Evolutionary conservation across 1,140 invertebrate genomes (phyloP).

Genomic region (Drosophila repleta): DNA sequence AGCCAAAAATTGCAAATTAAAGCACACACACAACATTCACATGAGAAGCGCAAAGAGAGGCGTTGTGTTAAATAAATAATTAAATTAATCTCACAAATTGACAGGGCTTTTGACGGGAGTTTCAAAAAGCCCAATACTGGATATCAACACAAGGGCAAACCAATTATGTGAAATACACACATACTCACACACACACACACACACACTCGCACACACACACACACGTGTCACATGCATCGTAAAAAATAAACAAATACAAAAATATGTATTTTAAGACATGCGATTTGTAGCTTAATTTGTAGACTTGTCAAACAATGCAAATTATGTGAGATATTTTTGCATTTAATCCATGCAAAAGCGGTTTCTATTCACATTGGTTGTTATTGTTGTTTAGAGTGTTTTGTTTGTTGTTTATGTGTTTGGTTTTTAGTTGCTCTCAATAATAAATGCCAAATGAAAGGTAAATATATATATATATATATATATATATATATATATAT

Average conservation of each 20-base stretch:
- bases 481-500: not conserved
- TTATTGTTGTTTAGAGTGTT: conserved; percentile 51
- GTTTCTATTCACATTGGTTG: conserved; percentile 32
- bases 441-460: conserved; percentile 53
- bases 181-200: not conserved
- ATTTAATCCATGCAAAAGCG: conserved; percentile 45
- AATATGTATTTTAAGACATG: conserved; percentile 13
- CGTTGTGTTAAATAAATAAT: conserved; percentile 73
- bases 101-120: conserved; percentile 56
- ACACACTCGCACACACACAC: not conserved
- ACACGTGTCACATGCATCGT: conserved; percentile 14
- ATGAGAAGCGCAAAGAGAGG: not conserved
- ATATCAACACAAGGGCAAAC: conserved; percentile 34
- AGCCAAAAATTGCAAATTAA: conserved; percentile 53
- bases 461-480: conserved; percentile 2
- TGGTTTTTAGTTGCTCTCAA: conserved; percentile 74
- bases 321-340: conserved; percentile 9
- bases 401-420: conserved; percentile 63
- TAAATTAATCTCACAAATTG: conserved; percentile 78
- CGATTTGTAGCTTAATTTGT: not conserved
- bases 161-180: conserved; percentile 15
- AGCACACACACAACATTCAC: conserved; percentile 7
- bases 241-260: not conserved
- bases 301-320: conserved; percentile 15
- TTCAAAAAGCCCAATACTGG: conserved; percentile 32